Percentiles rank a stretch among this genome's conserved stretches.
phyloP scores from a whole-genome alignment of 2,797 vertebrate genomes.

The Falco peregrinus region DNA sequence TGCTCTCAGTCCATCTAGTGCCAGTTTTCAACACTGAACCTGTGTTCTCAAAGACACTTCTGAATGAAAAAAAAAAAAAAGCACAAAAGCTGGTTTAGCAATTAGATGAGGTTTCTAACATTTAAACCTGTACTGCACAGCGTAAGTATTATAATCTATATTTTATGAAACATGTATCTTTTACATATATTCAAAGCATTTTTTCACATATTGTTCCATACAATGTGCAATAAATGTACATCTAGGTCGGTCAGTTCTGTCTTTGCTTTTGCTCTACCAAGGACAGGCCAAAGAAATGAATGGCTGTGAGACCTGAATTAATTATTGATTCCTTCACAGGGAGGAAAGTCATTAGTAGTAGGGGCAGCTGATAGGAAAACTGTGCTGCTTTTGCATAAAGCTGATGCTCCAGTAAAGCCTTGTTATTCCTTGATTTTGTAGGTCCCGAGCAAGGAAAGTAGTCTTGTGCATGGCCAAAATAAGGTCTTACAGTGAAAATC shows the following conservation, averaged over 20 bases:
- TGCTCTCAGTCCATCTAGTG: constrained; percentile 6
- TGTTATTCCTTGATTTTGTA: not conserved
- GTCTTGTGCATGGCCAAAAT: not conserved
- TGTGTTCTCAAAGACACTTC: not conserved
- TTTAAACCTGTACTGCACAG: not conserved
- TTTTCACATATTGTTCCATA: not conserved
- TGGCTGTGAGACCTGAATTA: not conserved
- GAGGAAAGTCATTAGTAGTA: not conserved
- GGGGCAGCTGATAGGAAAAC: not conserved
- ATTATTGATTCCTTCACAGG: not conserved
- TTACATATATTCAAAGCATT: not conserved
- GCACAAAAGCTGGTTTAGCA: not conserved
- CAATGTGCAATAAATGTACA: rapidly evolving
- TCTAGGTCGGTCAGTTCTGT: not conserved
- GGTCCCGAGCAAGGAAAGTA: not conserved
- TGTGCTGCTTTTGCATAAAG: not conserved
- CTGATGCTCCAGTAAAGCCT: not conserved
- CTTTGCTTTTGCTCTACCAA: not conserved
- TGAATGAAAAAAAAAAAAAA: not conserved
- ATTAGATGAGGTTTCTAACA: not conserved
- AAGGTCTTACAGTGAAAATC: not conserved
- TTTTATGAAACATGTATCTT: not conserved
- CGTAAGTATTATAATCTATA: not conserved
- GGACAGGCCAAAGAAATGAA: not conserved
- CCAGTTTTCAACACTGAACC: not conserved